Evolutionary conservation across 2,888 invertebrate genomes (phyloP), one percentile per base, ranked within the genome.

Genomic region (Epiblema foenella): DNA sequence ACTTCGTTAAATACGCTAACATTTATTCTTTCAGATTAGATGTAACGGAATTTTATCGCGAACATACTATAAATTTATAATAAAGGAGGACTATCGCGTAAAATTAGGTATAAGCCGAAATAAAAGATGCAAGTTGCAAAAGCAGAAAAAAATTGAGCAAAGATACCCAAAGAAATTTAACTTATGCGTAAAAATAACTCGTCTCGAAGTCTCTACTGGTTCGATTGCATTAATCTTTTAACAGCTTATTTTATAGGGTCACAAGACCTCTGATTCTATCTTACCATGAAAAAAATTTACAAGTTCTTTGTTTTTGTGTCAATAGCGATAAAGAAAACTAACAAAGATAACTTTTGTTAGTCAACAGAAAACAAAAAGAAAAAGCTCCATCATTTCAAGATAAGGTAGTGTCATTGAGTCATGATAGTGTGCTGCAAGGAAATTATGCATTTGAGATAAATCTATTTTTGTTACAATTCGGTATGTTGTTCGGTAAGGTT

Each of bases 291-390:
- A 49, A 33, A 58, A 20, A 37, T 49, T 24, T 15, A 65, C 58
- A 24, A 65, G 52, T 59, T 37, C 54, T 56, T 60, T 58, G 29
- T 42, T 67, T 70, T 75, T 79, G 76, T 79, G 77, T 68, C 15
- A 51, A 49, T 29, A 65, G 69, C 52, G 78, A 78, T 80, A 80
- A 77, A 75, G 74, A 74, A 76, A 77, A 74, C 78, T 77, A 78
- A 78, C 71, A 77, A 42, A 54, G 68, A 73, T 70, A 75, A 67
- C 51, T 62, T 65, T 73, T 75, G 75, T 77, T 75, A 77, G 72
- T 75, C 70, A 64, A 63, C 70, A 72, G 62, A 73, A 73, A 71
- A 60, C 29, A 20, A 66, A 59, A 65, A 57, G 42, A 58, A 64
- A 58, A 64, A 64, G 57, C 18, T 37, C 18, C 39, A 33, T 57